Evolutionary conservation across 2,113 vertebrate species (phyloP).

Genomic region (Pedionomus torquatus): DNA sequence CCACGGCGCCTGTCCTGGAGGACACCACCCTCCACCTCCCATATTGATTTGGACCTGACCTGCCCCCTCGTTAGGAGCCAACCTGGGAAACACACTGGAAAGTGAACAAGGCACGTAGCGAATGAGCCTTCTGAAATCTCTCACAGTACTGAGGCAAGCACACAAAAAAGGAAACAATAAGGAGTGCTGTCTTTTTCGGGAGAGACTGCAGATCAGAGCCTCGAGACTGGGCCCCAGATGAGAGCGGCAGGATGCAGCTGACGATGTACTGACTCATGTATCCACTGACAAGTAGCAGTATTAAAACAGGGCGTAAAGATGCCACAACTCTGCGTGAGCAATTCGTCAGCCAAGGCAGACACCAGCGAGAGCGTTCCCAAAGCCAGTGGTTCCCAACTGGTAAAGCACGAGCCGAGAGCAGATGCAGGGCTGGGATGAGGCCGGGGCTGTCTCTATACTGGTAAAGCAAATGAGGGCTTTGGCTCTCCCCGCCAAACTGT

Average conservation of each 20-base stretch:
- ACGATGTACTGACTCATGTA: conserved; percentile 36
- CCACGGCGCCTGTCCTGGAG: not conserved
- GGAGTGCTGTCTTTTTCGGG: not conserved
- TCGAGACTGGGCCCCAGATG: conserved; percentile 51
- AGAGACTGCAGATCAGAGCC: not conserved
- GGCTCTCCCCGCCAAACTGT: not conserved
- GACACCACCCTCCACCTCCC: fast-evolving
- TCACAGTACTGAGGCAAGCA: fast-evolving
- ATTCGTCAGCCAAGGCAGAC: conserved; percentile 37
- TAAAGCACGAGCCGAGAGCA: not conserved
- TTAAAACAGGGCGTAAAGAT: conserved; percentile 48
- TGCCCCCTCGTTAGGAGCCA: not conserved
- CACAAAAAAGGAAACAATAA: not conserved
- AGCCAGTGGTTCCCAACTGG: not conserved
- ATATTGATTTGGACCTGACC: not conserved
- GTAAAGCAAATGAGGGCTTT: not conserved
- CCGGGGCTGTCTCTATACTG: fast-evolving
- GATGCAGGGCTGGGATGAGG: not conserved
- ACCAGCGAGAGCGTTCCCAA: not conserved
- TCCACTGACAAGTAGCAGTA: conserved; percentile 60
- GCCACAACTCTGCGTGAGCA: conserved; percentile 31
- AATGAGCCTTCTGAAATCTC: not conserved
- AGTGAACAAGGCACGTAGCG: fast-evolving
- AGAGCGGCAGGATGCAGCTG: conserved; percentile 39
- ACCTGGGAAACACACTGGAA: not conserved